Conservation (phyloP, 2,113 vertebrate species). For the Procavia capensis region DNA sequence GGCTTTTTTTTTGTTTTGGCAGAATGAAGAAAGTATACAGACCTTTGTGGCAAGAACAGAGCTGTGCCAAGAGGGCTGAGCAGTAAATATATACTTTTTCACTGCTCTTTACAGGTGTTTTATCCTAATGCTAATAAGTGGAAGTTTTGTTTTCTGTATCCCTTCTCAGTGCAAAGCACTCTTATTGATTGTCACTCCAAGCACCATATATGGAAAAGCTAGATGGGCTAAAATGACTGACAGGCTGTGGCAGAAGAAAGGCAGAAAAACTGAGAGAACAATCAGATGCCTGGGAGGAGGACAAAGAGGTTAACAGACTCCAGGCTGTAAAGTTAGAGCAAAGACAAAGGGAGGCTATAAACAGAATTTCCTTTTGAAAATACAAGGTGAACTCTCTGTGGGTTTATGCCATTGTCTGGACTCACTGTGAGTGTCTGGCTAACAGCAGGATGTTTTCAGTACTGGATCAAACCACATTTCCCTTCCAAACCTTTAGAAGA, state of each 20-base stretch:
- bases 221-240: background rate
- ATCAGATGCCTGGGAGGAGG: background rate
- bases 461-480: background rate
- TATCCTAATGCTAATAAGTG: background rate
- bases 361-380: background rate
- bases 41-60: background rate
- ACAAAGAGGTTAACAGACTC: background rate
- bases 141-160: background rate
- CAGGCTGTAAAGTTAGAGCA: background rate
- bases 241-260: background rate
- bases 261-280: background rate
- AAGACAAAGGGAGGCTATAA: background rate
- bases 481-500: background rate
- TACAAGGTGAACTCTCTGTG: background rate
- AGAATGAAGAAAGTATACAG: background rate
- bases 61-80: background rate
- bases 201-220: background rate
- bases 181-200: background rate
- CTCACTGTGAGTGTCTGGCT: background rate
- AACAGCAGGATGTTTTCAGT: background rate
- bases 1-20: too few species aligned
- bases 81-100: background rate
- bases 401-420: background rate
- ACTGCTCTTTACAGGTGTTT: background rate
- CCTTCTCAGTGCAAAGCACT: background rate